Conservation (phyloP, 2,797 vertebrate genomes). For the Falco naumanni region DNA sequence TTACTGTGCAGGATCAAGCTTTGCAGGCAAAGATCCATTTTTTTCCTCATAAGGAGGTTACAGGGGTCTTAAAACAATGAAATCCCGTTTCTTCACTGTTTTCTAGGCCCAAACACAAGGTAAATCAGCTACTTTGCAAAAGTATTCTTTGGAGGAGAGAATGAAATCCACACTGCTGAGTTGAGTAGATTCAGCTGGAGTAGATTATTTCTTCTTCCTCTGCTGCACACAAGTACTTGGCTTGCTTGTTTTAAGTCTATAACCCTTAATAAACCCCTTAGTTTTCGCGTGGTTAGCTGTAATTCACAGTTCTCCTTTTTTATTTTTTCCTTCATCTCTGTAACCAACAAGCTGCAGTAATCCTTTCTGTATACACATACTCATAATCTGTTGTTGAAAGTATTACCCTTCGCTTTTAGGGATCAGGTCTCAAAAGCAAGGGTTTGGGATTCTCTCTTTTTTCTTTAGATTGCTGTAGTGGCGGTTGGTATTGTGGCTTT, state of each 20-base stretch:
- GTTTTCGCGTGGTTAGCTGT: conserved; percentile 25
- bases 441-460: not conserved
- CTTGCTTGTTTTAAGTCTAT: not conserved
- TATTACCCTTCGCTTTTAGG: conserved; percentile 1
- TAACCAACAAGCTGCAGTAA: not conserved
- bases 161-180: not conserved
- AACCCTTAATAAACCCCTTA: not conserved
- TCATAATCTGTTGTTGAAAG: conserved; percentile 24
- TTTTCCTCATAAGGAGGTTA: not conserved
- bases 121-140: not conserved
- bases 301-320: not conserved
- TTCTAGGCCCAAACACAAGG: not conserved
- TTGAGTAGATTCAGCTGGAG: not conserved
- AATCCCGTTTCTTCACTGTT: not conserved
- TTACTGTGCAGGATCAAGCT: not conserved
- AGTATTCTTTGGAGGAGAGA: not conserved
- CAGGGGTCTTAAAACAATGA: not conserved
- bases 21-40: not conserved
- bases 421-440: not conserved
- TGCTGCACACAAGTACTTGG: not conserved
- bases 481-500: not conserved
- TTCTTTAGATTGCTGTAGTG: not conserved
- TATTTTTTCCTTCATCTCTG: not conserved
- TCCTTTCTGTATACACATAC: conserved; percentile 8
- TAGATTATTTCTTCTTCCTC: not conserved